Conservation (phyloP, 2,113 vertebrate genomes). For the Megaptera novaeangliae region DNA sequence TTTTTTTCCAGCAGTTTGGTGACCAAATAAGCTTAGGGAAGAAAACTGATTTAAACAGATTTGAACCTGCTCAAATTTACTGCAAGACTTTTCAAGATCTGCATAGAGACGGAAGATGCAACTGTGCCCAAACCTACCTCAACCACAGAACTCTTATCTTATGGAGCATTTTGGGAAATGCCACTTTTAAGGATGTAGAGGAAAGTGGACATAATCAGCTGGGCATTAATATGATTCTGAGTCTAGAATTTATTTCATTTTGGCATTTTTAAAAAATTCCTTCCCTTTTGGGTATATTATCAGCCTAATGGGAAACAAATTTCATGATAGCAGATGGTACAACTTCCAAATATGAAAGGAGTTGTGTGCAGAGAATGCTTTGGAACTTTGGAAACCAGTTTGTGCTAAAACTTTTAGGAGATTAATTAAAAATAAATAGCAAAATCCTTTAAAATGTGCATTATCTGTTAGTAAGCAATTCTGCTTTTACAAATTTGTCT, state of each 20-base stretch:
- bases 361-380: not conserved
- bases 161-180: not conserved
- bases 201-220: not conserved
- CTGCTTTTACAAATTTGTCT: not conserved
- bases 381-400: not conserved
- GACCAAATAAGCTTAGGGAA: not conserved
- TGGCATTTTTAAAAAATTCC: not conserved
- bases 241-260: not conserved
- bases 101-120: not conserved
- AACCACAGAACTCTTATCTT: not conserved
- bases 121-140: not conserved
- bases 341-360: not conserved
- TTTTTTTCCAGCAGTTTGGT: not conserved
- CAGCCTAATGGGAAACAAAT: not conserved
- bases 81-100: not conserved
- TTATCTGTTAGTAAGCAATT: constrained; percentile 35
- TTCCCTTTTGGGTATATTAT: not conserved
- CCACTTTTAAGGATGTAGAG: not conserved
- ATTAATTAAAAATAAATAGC: constrained; percentile 2
- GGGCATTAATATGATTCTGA: not conserved
- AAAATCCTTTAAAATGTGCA: not conserved
- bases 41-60: not conserved
- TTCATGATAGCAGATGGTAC: not conserved
- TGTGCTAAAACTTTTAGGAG: not conserved
- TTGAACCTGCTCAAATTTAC: not conserved